Conservation (phyloP, 1,140 invertebrate genomes). For the Doryteuthis pealeii region DNA sequence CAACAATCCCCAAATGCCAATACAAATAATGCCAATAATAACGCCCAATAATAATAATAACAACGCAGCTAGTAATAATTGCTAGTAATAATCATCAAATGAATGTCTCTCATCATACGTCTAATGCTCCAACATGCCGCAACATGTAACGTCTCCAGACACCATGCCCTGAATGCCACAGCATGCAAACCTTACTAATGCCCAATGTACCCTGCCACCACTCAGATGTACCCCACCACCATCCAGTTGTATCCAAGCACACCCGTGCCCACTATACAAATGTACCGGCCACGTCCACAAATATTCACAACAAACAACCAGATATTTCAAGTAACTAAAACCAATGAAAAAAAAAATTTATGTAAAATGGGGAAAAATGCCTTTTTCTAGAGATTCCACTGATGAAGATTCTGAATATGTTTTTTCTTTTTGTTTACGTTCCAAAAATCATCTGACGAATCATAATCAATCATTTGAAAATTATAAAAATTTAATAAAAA, state of each 20-base stretch:
- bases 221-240: not conserved
- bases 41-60: not conserved
- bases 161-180: not conserved
- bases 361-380: too few species aligned
- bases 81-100: too few species aligned
- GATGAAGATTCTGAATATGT: too few species aligned
- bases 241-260: slow-evolving; percentile 1
- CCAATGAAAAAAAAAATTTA: too few species aligned
- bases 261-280: slow-evolving; percentile 1
- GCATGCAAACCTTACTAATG: not conserved
- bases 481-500: too few species aligned
- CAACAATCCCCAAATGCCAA: not conserved
- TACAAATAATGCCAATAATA: not conserved
- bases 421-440: too few species aligned
- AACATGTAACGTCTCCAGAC: not conserved
- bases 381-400: too few species aligned
- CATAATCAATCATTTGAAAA: too few species aligned
- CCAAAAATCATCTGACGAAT: too few species aligned
- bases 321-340: too few species aligned
- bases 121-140: not conserved
- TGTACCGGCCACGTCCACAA: not conserved
- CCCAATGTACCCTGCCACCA: not conserved
- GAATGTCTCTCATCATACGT: not conserved
- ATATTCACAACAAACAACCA: not conserved
- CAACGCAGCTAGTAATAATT: too few species aligned